These are phyloP conservation scores for Hydractinia symbiolongicarpus DNA, from an alignment of 30 jellyfish, hydroid and myxozoan species.

Conservation along the genomic window DNA sequence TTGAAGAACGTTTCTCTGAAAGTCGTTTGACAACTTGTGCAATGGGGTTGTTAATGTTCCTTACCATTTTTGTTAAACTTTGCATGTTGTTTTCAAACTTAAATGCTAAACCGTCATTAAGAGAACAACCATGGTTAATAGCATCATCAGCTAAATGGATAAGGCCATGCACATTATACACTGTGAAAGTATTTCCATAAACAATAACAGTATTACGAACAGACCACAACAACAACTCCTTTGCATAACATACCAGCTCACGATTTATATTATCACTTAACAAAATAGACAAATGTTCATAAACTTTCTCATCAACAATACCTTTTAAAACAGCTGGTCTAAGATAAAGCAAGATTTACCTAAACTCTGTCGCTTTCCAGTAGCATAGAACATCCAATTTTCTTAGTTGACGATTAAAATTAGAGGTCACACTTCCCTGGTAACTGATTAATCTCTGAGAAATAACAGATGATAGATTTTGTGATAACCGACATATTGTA, in stretches of 20 bases:
- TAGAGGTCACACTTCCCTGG: slow-evolving; percentile 38
- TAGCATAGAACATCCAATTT: slow-evolving; percentile 27
- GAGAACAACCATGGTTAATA: slow-evolving; percentile 22
- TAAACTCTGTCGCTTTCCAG: slow-evolving; percentile 68
- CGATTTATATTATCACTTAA: slow-evolving; percentile 26
- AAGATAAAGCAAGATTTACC: slow-evolving; percentile 44
- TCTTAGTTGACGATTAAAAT: slow-evolving; percentile 56
- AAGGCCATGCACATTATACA: slow-evolving; percentile 41
- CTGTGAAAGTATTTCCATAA: slow-evolving; percentile 34
- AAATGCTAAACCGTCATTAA: slow-evolving; percentile 25
- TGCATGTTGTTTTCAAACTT: slow-evolving; percentile 27
- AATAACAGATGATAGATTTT: slow-evolving; percentile 24
- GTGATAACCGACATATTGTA: slow-evolving; percentile 17
- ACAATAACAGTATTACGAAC: slow-evolving; percentile 26
- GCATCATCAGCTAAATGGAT: slow-evolving; percentile 39
- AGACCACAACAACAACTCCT: slow-evolving; percentile 28
- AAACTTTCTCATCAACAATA: slow-evolving; percentile 6
- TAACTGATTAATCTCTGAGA: slow-evolving; percentile 21
- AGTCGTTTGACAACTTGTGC: slow-evolving; percentile 17
- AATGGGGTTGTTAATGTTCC: slow-evolving; percentile 1
- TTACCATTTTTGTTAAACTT: background rate
- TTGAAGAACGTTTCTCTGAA: background rate
- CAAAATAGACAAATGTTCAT: slow-evolving; percentile 27
- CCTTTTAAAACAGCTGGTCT: slow-evolving; percentile 45
- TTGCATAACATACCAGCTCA: slow-evolving; percentile 31